Evolutionary conservation across 2,888 invertebrate species (phyloP), one percentile per base, ranked within the genome.

Genomic region (Tenthredo distinguenda): DNA sequence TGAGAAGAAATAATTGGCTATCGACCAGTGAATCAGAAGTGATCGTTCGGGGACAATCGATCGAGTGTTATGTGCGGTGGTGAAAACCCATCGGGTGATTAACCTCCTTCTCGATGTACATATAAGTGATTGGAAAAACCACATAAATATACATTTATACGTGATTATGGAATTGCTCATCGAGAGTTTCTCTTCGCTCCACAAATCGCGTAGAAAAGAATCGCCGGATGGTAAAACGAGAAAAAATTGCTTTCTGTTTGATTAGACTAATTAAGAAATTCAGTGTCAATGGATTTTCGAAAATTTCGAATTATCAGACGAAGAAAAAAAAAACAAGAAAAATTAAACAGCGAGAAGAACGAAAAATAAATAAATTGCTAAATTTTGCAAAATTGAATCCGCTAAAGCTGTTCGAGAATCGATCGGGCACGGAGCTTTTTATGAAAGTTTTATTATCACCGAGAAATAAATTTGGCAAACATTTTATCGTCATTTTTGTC

Each of bases 1-100:
- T 6, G 1, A n/a, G n/a, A n/a, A 77, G 31, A 77, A 77, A 77
- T 55, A 77, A 77, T 77, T 77, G 77, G 77, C 77, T 77, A 77
- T 55, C 31, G 77, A 77, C 77, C 77, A 77, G 77, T 77, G 50
- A 31, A 55, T 77, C 77, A 50, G 31, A 7, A 55, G 31, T 77
- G 77, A 77, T 55, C 77, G 18, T 74, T 47, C 4, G 43, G 12
- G 26, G 40, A 74, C 34, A 68, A 68, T 68, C 34, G 15, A 50
- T 74, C 72, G 37, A 47, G 47, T 40, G 77, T 50, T 34, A 55
- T 55, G 26, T 50, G 21, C 77, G 3, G 77, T 77, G 50, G n/a
- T 31, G 50, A 55, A 77, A 31, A 31, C 31, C 55, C 55, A 55
- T n/a, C 77, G 18, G n/a, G 31, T 50, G 77, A 77, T 50, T 31